Evolutionary conservation across 64 coral and sea anemone species (phyloP).

Genomic region (Acropora tenuis): DNA sequence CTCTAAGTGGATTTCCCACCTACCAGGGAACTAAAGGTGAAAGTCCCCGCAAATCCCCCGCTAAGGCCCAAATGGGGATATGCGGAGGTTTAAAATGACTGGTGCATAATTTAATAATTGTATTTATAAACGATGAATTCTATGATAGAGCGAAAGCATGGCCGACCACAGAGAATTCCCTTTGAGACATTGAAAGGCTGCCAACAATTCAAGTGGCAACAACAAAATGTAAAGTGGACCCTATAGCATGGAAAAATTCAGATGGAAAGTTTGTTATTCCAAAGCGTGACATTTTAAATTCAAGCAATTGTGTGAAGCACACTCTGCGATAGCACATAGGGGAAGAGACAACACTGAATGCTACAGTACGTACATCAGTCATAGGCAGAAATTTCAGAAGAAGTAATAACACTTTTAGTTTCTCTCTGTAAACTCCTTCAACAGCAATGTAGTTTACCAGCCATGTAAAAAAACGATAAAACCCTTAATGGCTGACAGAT

Average conservation of each 20-base stretch:
- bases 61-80: no score
- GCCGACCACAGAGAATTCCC: neutral
- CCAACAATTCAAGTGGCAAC: neutral
- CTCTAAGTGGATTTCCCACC: no score
- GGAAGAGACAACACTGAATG: neutral
- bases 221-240: neutral
- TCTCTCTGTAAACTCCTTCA: neutral
- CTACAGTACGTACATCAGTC: neutral
- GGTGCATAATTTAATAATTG: neutral
- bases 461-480: no score
- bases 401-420: neutral
- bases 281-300: neutral
- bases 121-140: slow-evolving; percentile 27
- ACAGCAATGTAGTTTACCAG: neutral
- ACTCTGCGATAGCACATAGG: no score
- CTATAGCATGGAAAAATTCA: neutral
- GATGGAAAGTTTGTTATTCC: neutral
- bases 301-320: neutral
- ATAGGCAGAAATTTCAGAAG: neutral
- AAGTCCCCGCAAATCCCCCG: no score
- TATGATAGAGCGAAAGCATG: slow-evolving; percentile 10
- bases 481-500: no score
- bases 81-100: no score
- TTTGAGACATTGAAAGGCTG: no score
- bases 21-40: no score